Percentiles rank a stretch among this genome's conserved stretches.
These are phyloP conservation scores for Saimiri boliviensis DNA, from an alignment of 2,113 vertebrate species.

Conservation along the genomic window DNA sequence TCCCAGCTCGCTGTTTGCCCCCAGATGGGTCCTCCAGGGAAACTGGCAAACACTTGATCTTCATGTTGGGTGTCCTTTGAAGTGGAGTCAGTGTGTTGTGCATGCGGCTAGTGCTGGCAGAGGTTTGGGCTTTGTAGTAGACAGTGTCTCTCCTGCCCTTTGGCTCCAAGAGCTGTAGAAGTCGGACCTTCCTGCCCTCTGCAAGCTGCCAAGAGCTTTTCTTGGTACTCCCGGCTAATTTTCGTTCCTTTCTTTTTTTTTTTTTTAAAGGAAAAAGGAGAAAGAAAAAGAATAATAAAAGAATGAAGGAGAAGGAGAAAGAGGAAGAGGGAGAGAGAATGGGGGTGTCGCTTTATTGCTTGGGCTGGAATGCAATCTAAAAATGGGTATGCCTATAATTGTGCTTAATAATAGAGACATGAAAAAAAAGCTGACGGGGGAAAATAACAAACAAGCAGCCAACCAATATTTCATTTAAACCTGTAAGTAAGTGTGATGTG, in stretches of 20 bases:
- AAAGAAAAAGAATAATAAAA: too few relatives aligned
- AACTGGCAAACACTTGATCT: background rate
- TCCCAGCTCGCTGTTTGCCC: background rate
- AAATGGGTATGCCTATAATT: too few relatives aligned
- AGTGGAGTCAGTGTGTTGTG: background rate
- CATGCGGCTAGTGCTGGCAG: background rate
- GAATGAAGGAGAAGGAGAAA: too few relatives aligned
- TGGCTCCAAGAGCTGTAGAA: background rate
- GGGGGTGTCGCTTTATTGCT: too few relatives aligned
- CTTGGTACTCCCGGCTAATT: background rate
- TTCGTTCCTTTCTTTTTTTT: background rate
- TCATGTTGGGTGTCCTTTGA: background rate
- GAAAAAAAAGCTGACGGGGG: too few relatives aligned
- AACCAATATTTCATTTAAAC: too few relatives aligned
- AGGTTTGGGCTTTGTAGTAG: background rate
- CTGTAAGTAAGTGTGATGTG: too few relatives aligned
- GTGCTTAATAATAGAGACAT: too few relatives aligned
- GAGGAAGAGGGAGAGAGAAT: too few relatives aligned
- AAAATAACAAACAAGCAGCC: too few relatives aligned
- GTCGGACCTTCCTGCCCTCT: background rate
- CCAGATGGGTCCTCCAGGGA: background rate
- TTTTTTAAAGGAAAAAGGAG: too few relatives aligned
- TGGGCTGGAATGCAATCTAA: too few relatives aligned
- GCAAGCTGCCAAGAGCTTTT: background rate
- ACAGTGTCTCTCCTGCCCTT: background rate